Base-by-base conservation (phyloP, 92 coral and sea anemone species). In the Phenganax stokvisi region DNA sequence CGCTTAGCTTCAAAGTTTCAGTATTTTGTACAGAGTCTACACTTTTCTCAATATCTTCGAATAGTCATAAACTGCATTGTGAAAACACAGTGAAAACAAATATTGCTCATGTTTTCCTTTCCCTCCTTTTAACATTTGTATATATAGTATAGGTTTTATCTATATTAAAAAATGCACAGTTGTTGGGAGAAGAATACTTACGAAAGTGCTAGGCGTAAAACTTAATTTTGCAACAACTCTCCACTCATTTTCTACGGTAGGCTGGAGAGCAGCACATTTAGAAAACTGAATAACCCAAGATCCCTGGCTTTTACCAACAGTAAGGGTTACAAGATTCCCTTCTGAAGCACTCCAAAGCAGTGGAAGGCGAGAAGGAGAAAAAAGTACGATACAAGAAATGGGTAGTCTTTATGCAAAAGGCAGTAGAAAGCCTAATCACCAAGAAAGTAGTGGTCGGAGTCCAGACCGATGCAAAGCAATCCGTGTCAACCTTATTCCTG, bases 281-380 rank as follows among this genome's bases (percentile, higher is more conserved):
- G 56, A 37, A n/a, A 72, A 72, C 77, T 72, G 77, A 58, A 72
- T 72, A 37, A 72, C 77, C 53, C 57, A 52, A n/a, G 89, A 88
- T 68, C 51, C 83, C 10, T 85, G 89, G 89, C 55, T 84, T 12
- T 47, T 87, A 12, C 81, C 77, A 29, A 55, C 91, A 51, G 63
- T 88, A 69, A 82, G 37, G 91, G 88, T 71, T 85, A 85, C 91
- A 81, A 73, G 80, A 83, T 86, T 76, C 83, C 85, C 86, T 84
- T 87, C 65, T 63, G 30, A 71, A 61, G 66, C 16, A 37, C 57
- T 6, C 87, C 89, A 77, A 69, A 69, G 11, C 87, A 86, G 68
- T 86, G 86, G 89, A 15, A 86, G 57, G 65, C 80, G 17, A 84
- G 89, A 20, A 20, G 16, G 67, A 58, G 57, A 86, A 86, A 56